These are phyloP conservation scores for Tor tambroides DNA, from an alignment of 2,113 vertebrate genomes.

Conservation along the genomic window DNA sequence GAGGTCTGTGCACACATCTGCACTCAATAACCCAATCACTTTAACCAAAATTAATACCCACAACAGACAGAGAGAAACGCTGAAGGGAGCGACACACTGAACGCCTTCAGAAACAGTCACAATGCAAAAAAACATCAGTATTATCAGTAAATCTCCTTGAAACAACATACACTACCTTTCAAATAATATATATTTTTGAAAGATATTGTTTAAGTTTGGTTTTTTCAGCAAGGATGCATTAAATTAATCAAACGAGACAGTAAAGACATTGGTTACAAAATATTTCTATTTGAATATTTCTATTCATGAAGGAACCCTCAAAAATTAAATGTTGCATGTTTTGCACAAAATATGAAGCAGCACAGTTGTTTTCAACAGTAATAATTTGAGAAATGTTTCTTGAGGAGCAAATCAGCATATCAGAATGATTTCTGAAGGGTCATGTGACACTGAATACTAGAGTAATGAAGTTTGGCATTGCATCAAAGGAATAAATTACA, in stretches of 20 bases:
- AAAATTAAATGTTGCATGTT: background rate
- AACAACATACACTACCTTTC: background rate
- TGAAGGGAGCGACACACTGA: background rate
- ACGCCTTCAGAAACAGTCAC: background rate
- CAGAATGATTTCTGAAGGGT: too few relatives aligned
- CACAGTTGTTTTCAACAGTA: too few relatives aligned
- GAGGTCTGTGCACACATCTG: slow-evolving; percentile 54
- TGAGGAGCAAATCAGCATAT: too few relatives aligned
- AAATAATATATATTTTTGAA: background rate
- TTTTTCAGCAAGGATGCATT: background rate
- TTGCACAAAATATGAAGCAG: background rate
- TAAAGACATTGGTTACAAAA: background rate
- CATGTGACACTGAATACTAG: too few relatives aligned
- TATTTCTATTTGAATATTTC: background rate
- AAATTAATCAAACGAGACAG: background rate
- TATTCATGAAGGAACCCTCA: background rate
- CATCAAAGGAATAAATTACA: background rate
- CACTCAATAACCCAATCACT: slow-evolving; percentile 58
- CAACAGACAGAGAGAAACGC: slow-evolving; percentile 37
- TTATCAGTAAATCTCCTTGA: background rate
- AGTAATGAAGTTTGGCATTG: too few relatives aligned
- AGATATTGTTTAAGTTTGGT: too few relatives aligned
- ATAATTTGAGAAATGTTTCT: too few relatives aligned
- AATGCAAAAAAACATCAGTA: background rate
- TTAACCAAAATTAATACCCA: slow-evolving; percentile 60